Percentiles rank a stretch among this genome's conserved stretches.
These are phyloP conservation scores for Heliconius aoede DNA, from an alignment of 2,888 invertebrate species.

Conservation along the genomic window DNA sequence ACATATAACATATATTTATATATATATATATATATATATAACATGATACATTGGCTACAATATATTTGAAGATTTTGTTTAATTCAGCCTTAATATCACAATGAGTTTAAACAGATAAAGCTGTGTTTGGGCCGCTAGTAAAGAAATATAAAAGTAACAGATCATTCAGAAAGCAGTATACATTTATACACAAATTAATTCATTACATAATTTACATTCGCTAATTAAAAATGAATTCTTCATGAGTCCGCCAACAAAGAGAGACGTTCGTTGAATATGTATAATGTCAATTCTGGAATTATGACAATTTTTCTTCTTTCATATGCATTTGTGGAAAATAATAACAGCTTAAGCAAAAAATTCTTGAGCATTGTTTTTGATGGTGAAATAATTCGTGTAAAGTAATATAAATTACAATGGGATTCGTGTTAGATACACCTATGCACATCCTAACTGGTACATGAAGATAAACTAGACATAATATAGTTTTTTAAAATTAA, in stretches of 20 bases:
- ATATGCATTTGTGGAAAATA: slow-evolving; percentile 22
- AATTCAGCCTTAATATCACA: too few relatives aligned
- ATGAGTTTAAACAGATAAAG: too few relatives aligned
- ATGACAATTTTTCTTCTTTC: slow-evolving; percentile 51
- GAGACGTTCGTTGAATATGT: slow-evolving; percentile 58
- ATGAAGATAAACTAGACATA: too few relatives aligned
- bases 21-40: too few relatives aligned
- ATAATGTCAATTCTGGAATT: slow-evolving; percentile 60
- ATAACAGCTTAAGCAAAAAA: slow-evolving; percentile 1
- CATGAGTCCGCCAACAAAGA: slow-evolving; percentile 53
- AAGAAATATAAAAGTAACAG: neutral
- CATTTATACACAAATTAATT: slow-evolving; percentile 37
- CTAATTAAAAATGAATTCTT: slow-evolving; percentile 52
- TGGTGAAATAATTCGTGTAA: neutral
- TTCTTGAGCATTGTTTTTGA: neutral
- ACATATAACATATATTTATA: too few relatives aligned
- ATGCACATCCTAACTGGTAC: too few relatives aligned
- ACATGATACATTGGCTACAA: too few relatives aligned
- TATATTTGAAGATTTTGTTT: too few relatives aligned
- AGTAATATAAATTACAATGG: too few relatives aligned
- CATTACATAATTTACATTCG: slow-evolving; percentile 49
- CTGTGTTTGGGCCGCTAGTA: too few relatives aligned
- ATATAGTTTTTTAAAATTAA: too few relatives aligned
- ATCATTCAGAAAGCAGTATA: neutral
- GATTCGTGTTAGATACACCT: too few relatives aligned